Conservation (phyloP, 2,113 vertebrate species). For the Aphelocoma coerulescens region DNA sequence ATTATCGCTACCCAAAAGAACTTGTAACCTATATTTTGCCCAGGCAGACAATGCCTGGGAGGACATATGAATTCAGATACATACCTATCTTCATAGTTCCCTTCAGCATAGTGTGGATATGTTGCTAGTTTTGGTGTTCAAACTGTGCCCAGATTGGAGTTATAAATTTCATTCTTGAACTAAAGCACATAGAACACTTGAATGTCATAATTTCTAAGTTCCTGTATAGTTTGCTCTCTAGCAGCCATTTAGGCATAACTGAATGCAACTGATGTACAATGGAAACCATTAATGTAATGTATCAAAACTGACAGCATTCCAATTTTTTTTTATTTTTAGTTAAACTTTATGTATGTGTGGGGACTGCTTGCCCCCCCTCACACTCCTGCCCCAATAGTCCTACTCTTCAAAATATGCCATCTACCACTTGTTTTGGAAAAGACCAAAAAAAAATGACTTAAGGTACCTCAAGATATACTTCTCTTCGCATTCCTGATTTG, state of each 20-base stretch:
- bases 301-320: not conserved
- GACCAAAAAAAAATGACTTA: not conserved
- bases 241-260: not conserved
- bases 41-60: not conserved
- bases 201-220: not conserved
- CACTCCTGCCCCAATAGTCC: not conserved
- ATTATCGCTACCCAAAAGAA: not conserved
- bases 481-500: not conserved
- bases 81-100: not conserved
- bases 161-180: not conserved
- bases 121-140: not conserved
- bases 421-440: not conserved
- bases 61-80: not conserved
- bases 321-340: not conserved
- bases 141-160: not conserved
- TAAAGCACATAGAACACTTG: not conserved
- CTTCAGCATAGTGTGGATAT: not conserved
- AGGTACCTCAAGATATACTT: not conserved
- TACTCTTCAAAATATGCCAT: not conserved
- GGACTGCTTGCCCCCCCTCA: not conserved
- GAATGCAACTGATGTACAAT: not conserved
- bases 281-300: not conserved
- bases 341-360: not conserved
- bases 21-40: not conserved
- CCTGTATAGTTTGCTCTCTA: not conserved